Evolutionary conservation across 2,888 invertebrate species (phyloP).

Genomic region (Microctonus aethiopoides): DNA sequence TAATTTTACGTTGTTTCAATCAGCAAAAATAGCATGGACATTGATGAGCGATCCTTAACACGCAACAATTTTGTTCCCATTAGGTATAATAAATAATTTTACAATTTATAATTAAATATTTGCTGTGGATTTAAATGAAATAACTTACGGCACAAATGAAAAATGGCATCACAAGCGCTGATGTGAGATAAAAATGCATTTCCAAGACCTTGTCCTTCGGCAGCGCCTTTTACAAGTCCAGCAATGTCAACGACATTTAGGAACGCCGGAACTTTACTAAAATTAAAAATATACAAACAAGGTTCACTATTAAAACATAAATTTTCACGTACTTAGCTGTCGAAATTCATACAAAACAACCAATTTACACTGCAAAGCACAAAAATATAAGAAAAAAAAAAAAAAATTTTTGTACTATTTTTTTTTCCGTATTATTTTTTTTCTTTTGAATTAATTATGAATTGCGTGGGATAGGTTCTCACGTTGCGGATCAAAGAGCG

Average conservation of each 20-base stretch:
- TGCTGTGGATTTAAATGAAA: not conserved
- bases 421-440: too few relatives aligned
- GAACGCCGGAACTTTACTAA: conserved; percentile 98
- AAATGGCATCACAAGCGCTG: conserved; percentile 97
- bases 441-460: not conserved
- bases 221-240: conserved; percentile 97
- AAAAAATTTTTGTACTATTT: conserved; percentile 28
- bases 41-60: not conserved
- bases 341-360: too few relatives aligned
- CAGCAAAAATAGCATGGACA: conserved; percentile 20
- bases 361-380: too few relatives aligned
- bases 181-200: conserved; percentile 99
- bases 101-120: not conserved
- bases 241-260: conserved; percentile 98
- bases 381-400: too few relatives aligned
- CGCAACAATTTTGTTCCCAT: not conserved
- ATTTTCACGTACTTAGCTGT: too few relatives aligned
- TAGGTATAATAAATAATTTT: too few relatives aligned
- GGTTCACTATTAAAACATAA: too few relatives aligned
- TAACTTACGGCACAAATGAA: conserved; percentile 93
- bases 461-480: not conserved
- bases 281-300: too few relatives aligned
- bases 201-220: conserved; percentile 97
- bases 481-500: conserved; percentile 40
- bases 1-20: conserved; percentile 25